phyloP scores from a whole-genome alignment of 2,888 invertebrate genomes.

The Hirtodrosophila cameraria region DNA sequence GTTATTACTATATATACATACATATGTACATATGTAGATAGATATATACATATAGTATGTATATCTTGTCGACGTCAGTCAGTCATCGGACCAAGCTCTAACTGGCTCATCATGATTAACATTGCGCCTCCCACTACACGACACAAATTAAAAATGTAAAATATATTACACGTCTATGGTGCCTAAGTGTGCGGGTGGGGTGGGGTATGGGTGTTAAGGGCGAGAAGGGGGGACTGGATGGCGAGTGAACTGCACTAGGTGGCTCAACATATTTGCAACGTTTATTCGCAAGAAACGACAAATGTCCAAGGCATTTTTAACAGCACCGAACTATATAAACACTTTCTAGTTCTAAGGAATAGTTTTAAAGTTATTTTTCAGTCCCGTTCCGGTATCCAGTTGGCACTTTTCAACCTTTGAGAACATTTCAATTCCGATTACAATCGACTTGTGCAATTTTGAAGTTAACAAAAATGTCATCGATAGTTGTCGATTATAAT shows the following conservation, averaged over 20 bases:
- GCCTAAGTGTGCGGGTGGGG: background rate
- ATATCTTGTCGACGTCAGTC: slow-evolving; percentile 8
- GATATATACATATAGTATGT: background rate
- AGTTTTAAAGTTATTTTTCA: too few relatives aligned
- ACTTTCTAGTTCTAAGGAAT: too few relatives aligned
- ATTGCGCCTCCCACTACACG: slow-evolving; percentile 25
- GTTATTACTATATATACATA: slow-evolving; percentile 11
- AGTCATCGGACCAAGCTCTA: slow-evolving; percentile 36
- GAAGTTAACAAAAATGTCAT: too few relatives aligned
- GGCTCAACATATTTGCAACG: slow-evolving; percentile 25
- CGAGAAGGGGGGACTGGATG: slow-evolving; percentile 12
- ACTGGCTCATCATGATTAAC: slow-evolving; percentile 78
- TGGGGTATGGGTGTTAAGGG: background rate
- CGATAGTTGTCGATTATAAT: too few relatives aligned
- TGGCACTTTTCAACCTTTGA: too few relatives aligned
- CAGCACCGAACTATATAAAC: slow-evolving; percentile 1
- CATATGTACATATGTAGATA: background rate
- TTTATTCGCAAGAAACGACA: slow-evolving; percentile 3
- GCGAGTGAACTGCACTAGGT: slow-evolving; percentile 22
- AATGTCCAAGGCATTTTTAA: too few relatives aligned
- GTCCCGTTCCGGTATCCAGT: too few relatives aligned
- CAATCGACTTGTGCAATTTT: too few relatives aligned
- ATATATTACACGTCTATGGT: slow-evolving; percentile 42
- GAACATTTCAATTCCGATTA: too few relatives aligned
- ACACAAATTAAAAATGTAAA: slow-evolving; percentile 65